Evolutionary conservation across 2,113 vertebrate genomes (phyloP), one percentile per base, ranked within the genome.

Genomic region (Prunella himalayana): DNA sequence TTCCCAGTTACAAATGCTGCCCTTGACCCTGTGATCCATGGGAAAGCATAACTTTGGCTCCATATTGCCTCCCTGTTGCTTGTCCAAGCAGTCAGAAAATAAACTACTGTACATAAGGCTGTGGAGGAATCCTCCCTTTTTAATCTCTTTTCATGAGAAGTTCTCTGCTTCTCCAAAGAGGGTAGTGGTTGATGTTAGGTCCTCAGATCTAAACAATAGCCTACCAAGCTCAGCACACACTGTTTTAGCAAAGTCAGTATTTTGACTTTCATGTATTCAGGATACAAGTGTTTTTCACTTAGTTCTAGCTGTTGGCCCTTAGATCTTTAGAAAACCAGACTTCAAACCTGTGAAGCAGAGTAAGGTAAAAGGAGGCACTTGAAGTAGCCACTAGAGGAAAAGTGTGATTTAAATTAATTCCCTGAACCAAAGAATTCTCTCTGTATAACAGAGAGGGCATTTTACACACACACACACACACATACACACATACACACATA

Each of bases 51-150:
- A 19, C 22, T 35, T 37, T 25, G 31, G 6, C 12, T 77, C 54
- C 18, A 1, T 23, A 6, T 24, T 49, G 5, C 10, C 41, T 41
- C 19, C 5, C 6, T 44, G 13, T 13, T 4, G 0, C 59, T 86
- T 73, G 28, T 45, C 45, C 18, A 65, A 66, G 33, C 25, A 75
- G 44, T 16, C 73, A 54, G 30, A 19, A 33, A 59, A 45, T 10
- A 68, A 81, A 24, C 39, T 65, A 5, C 17, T 57, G 14, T 19
- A 68, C 56, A n/a, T 22, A 41, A 66, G 28, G 21, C 45, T 70
- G 28, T 30, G 13, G 3, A 8, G 22, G 25, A 78, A 4, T 39
- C 13, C 44, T 68, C 23, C 27, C 42, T 60, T 61, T 56, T 59
- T 13, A 20, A 9, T 66, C 22, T 19, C 41, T 49, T 69, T 39